Evolutionary conservation across 2,888 invertebrate genomes (phyloP), one percentile per base, ranked within the genome.

Genomic region (Trypoxylon attenuatum): DNA sequence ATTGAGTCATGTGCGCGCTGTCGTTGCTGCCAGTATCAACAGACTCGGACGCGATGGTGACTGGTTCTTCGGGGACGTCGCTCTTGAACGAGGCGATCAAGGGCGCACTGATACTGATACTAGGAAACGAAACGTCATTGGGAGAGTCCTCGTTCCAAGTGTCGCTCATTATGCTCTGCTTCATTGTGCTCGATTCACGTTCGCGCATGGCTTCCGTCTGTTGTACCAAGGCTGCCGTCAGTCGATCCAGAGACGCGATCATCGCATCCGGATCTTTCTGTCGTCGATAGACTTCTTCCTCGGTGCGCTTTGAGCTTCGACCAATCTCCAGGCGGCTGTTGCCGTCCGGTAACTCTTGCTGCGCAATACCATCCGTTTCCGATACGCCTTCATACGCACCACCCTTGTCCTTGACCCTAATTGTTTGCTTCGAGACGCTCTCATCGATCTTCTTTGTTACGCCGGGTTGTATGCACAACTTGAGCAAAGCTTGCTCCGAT

Each of bases 121-220:
- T 94, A 0, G 95, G 95, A 84, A 94, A 94, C 0, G 94, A 94
- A 25, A 94, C 89, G 82, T 94, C 94, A 83, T 94, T 94, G 0
- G 93, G 93, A 0, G 93, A 92, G 83, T 94, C 93, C 55, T 95
- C 94, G 79, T 93, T 94, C 94, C 95, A 95, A 0, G 94, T 94
- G 82, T 94, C 94, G 15, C 89, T 89, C 0, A 83, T 68, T 19
- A 81, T 74, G 77, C 89, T 85, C 68, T 88, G 82, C 45, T 88
- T 87, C 87, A 88, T 85, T 8, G 82, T 64, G 8, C 70, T 71
- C 0, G 80, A 82, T 23, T 86, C 84, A 5, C 88, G 83, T 79
- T 89, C 88, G 0, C 90, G 88, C 69, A 91, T 85, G 62, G 91
- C 91, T 67, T 91, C 91, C 0, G 91, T 91, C 47, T 92, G 91